phyloP scores from a whole-genome alignment of 2,888 invertebrate genomes.

The Drosophila diplacantha region DNA sequence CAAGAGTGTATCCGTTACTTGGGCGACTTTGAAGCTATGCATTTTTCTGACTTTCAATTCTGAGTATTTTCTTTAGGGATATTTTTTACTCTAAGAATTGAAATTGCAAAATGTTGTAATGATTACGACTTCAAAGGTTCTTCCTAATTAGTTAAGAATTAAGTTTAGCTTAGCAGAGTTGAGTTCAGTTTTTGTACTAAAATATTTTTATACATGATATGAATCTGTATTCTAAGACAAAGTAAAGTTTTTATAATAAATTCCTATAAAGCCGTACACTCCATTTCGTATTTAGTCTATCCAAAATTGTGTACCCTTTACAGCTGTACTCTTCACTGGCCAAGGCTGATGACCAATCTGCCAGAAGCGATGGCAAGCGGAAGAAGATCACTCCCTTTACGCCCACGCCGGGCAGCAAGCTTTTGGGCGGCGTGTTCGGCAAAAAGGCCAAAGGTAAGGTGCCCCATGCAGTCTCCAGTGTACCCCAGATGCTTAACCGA shows the following conservation, averaged over 20 bases:
- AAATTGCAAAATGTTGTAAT: no score
- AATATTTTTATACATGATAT: background rate
- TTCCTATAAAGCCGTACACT: background rate
- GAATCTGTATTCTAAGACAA: background rate
- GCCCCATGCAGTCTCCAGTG: background rate
- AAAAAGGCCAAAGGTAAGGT: constrained; percentile 75
- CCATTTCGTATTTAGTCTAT: background rate
- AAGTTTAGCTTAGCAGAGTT: background rate
- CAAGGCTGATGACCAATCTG: constrained; percentile 45
- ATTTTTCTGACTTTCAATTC: constrained; percentile 4
- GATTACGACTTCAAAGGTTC: no score
- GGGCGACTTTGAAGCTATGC: constrained; percentile 30
- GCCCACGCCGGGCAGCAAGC: constrained; percentile 70
- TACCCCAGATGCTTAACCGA: background rate
- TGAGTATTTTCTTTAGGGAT: background rate
- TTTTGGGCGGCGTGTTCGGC: constrained; percentile 77
- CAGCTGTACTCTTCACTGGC: constrained; percentile 69
- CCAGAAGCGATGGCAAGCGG: constrained; percentile 39
- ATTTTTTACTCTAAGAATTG: no score
- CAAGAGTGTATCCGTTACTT: constrained; percentile 63
- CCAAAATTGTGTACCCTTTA: constrained; percentile 32
- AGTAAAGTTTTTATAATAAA: constrained; percentile 8
- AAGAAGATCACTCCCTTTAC: constrained; percentile 71
- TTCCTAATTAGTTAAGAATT: background rate
- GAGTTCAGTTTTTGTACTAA: background rate